Percentiles rank a stretch among this genome's conserved stretches.
phyloP scores from a whole-genome alignment of 2,888 invertebrate genomes.

The Epinotia brunnichana region DNA sequence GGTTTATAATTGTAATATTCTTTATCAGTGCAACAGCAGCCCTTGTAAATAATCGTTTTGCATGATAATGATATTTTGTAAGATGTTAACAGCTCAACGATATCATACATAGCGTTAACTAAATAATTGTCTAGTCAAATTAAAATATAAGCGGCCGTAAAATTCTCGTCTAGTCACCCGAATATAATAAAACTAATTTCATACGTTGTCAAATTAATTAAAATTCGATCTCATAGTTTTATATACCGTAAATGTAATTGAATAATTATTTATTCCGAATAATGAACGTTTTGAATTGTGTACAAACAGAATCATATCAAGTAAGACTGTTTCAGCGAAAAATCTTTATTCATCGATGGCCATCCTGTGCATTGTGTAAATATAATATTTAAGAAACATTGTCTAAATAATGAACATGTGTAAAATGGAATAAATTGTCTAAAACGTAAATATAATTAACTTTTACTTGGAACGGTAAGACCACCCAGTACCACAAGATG shows the following conservation, averaged over 20 bases:
- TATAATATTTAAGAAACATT: constrained; percentile 73
- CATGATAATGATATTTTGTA: constrained; percentile 68
- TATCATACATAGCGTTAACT: constrained; percentile 70
- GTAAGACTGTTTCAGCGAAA: constrained; percentile 65
- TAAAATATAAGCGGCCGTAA: constrained; percentile 65
- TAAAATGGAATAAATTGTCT: constrained; percentile 83
- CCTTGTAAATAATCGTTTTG: constrained; percentile 76
- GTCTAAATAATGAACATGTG: constrained; percentile 80
- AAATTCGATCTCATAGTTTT: constrained; percentile 58
- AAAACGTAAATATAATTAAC: constrained; percentile 66
- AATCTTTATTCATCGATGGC: constrained; percentile 61
- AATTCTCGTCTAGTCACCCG: constrained; percentile 41
- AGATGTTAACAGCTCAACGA: constrained; percentile 79
- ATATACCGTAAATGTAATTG: constrained; percentile 53
- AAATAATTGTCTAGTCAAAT: constrained; percentile 64
- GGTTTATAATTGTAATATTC: constrained; percentile 46
- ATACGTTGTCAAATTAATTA: constrained; percentile 36
- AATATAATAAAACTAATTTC: constrained; percentile 25
- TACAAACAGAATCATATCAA: constrained; percentile 65
- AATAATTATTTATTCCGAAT: constrained; percentile 48
- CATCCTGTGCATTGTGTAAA: constrained; percentile 80
- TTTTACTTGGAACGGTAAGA: constrained; percentile 44
- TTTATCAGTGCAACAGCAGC: constrained; percentile 55
- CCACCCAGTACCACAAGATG: too few relatives aligned
- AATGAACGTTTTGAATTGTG: constrained; percentile 59